A percentile compares a stretch with the other conserved stretches of the same genome.
Evolutionary conservation across 2,888 invertebrate species (phyloP).

Genomic region (Rotaria sp.): DNA sequence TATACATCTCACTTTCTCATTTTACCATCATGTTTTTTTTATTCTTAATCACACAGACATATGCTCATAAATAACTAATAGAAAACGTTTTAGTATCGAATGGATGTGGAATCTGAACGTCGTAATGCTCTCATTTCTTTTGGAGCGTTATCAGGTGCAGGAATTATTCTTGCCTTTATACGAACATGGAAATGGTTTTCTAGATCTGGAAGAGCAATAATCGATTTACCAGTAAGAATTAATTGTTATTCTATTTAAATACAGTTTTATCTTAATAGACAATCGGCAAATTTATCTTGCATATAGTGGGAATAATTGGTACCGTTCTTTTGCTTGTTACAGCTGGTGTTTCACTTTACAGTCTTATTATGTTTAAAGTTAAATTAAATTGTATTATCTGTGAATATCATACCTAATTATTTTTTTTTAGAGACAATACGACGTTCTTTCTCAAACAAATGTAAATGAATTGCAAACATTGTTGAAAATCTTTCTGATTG

Average conservation of each 20-base stretch:
- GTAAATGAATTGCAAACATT: neutral
- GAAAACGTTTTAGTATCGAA: neutral
- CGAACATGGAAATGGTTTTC: constrained; percentile 32
- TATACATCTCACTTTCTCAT: neutral
- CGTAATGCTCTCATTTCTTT: constrained; percentile 1
- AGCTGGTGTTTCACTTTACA: constrained; percentile 28
- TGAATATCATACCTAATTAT: neutral
- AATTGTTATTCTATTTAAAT: neutral
- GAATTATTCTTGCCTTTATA: constrained; percentile 21
- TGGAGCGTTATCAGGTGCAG: constrained; percentile 23
- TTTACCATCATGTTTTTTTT: neutral
- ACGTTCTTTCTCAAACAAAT: neutral
- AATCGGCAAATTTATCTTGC: constrained; percentile 29
- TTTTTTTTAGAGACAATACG: constrained; percentile 17
- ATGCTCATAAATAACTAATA: neutral
- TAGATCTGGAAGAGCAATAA: constrained; percentile 32
- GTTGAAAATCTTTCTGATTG: constrained; percentile 39
- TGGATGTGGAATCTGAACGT: neutral
- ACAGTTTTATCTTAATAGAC: neutral
- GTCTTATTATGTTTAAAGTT: neutral
- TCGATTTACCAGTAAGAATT: constrained; percentile 19
- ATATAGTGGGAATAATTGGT: constrained; percentile 7
- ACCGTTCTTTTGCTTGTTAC: constrained; percentile 30
- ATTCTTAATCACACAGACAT: neutral
- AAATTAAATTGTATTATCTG: neutral